phyloP scores from a whole-genome alignment of 2,797 vertebrate species.

The Champsocephalus gunnari region DNA sequence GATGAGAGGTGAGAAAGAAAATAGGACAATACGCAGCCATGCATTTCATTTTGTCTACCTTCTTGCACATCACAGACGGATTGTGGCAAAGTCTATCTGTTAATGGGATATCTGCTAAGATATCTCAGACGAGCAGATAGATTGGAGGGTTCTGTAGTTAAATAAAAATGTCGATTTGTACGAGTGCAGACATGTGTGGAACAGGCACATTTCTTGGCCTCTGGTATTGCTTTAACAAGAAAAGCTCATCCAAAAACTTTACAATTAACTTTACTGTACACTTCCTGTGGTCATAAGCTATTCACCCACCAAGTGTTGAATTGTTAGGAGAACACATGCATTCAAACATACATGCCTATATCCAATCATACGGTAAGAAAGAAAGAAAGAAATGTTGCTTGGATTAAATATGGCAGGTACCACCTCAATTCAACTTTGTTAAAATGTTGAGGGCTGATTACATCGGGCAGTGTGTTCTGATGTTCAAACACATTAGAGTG shows the following conservation, averaged over 20 bases:
- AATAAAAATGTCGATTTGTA: slow-evolving; percentile 28
- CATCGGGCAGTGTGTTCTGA: slow-evolving; percentile 35
- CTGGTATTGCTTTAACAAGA: too few species aligned
- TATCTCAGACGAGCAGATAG: slow-evolving; percentile 20
- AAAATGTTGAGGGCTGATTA: slow-evolving; percentile 47
- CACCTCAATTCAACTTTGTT: slow-evolving; percentile 25
- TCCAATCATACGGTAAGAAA: too few species aligned
- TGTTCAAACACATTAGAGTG: slow-evolving; percentile 52
- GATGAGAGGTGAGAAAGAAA: slow-evolving; percentile 58
- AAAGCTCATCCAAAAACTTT: too few species aligned
- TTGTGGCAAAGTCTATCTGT: slow-evolving; percentile 17
- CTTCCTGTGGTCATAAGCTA: too few species aligned
- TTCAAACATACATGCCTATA: too few species aligned
- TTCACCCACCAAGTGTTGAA: too few species aligned
- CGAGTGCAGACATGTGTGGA: too few species aligned
- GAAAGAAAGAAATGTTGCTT: not conserved
- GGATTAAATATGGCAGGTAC: slow-evolving; percentile 47
- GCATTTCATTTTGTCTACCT: slow-evolving; percentile 18
- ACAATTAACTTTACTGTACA: too few species aligned
- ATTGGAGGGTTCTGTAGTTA: slow-evolving; percentile 31
- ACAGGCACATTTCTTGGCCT: too few species aligned
- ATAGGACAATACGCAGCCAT: slow-evolving; percentile 41
- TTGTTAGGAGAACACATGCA: too few species aligned
- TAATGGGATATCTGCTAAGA: slow-evolving; percentile 37
- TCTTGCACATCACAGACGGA: slow-evolving; percentile 22